Percentiles rank a stretch among this genome's conserved stretches.
Evolutionary conservation across 1,140 invertebrate species (phyloP).

Genomic region (Heliothis virescens): DNA sequence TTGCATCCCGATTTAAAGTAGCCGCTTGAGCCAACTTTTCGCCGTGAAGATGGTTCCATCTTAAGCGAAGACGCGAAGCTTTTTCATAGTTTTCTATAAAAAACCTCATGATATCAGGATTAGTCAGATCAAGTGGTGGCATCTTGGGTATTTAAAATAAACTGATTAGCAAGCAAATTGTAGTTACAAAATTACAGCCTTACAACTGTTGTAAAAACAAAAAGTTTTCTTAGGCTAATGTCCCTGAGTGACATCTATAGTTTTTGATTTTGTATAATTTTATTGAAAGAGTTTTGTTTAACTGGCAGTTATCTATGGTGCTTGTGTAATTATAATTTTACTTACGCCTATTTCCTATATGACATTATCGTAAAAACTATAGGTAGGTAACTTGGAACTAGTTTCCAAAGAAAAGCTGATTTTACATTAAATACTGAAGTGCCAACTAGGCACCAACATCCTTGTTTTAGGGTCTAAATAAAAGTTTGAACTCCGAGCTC

Average conservation of each 20-base stretch:
- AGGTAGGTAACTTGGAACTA: too few relatives aligned
- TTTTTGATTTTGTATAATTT: too few relatives aligned
- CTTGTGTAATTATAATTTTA: too few relatives aligned
- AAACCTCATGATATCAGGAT: constrained; percentile 62
- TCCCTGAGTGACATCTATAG: too few relatives aligned
- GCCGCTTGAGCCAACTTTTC: constrained; percentile 57
- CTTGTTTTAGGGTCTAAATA: constrained; percentile 13
- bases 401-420: not conserved
- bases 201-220: too few relatives aligned
- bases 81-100: constrained; percentile 63
- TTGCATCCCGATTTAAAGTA: constrained; percentile 53
- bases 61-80: constrained; percentile 55
- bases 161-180: not conserved
- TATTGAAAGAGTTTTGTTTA: too few relatives aligned
- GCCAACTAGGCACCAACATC: not conserved
- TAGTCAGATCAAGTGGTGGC: constrained; percentile 62
- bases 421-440: not conserved
- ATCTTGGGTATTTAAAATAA: constrained; percentile 49
- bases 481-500: constrained; percentile 12
- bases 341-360: too few relatives aligned
- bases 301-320: too few relatives aligned
- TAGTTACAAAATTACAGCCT: not conserved
- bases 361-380: too few relatives aligned
- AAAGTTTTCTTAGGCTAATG: too few relatives aligned
- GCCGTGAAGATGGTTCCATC: constrained; percentile 58